These are phyloP conservation scores for Manduca sexta DNA, from an alignment of 1,140 invertebrate species.

Conservation along the genomic window DNA sequence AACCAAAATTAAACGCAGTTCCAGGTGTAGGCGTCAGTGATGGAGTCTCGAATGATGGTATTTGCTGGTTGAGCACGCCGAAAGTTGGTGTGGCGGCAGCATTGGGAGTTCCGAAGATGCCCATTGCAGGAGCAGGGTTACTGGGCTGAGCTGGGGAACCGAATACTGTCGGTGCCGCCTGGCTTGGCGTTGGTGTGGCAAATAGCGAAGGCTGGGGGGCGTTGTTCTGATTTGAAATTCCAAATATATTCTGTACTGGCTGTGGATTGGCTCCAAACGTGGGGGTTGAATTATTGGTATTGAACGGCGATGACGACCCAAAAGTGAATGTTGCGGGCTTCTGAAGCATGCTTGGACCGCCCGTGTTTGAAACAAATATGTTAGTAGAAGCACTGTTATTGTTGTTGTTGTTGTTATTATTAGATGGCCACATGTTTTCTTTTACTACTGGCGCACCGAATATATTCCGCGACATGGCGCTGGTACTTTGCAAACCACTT, in stretches of 20 bases:
- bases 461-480: slow-evolving; percentile 4
- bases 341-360: slow-evolving; percentile 14
- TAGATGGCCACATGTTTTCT: slow-evolving; percentile 28
- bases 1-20: slow-evolving; percentile 37
- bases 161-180: slow-evolving; percentile 29
- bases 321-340: slow-evolving; percentile 29
- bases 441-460: slow-evolving; percentile 31
- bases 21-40: slow-evolving; percentile 24
- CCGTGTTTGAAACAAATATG: slow-evolving; percentile 22
- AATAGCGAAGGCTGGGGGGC: slow-evolving; percentile 19
- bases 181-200: slow-evolving; percentile 22
- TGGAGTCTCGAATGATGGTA: slow-evolving; percentile 33
- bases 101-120: slow-evolving; percentile 36
- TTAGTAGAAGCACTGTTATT: slow-evolving; percentile 9
- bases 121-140: slow-evolving; percentile 21
- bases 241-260: slow-evolving; percentile 1
- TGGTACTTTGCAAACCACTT: slow-evolving; percentile 13
- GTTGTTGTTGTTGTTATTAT: slow-evolving; percentile 11
- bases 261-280: slow-evolving; percentile 7
- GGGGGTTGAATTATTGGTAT: slow-evolving; percentile 6
- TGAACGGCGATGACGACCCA: slow-evolving; percentile 10
- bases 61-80: slow-evolving; percentile 26
- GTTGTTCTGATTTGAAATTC: slow-evolving; percentile 2
- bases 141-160: slow-evolving; percentile 23
- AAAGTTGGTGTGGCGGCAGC: slow-evolving; percentile 26